Evolutionary conservation across 2,888 invertebrate genomes (phyloP).

Genomic region (Euplagia quadripunctaria): DNA sequence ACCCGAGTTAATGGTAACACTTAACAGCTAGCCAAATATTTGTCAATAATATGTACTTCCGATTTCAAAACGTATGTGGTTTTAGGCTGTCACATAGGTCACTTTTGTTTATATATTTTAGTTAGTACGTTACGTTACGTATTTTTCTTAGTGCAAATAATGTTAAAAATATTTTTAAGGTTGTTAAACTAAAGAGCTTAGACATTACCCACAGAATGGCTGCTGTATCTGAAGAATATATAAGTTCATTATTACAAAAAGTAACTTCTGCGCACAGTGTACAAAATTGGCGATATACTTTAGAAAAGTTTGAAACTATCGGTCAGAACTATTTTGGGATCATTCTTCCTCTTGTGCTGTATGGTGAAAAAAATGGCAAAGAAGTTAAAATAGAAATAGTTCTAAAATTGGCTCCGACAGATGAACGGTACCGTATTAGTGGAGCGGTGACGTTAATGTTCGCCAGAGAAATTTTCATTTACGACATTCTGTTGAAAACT

Average conservation of each 20-base stretch:
- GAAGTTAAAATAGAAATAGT: slow-evolving; percentile 60
- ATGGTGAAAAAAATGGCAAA: slow-evolving; percentile 50
- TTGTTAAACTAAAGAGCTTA: not conserved
- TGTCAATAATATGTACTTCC: not conserved
- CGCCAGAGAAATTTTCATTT: slow-evolving; percentile 74
- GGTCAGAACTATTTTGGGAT: slow-evolving; percentile 82
- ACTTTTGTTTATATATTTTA: not conserved
- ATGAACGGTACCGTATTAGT: slow-evolving; percentile 75
- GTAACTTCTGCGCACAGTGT: slow-evolving; percentile 45
- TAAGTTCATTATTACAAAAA: slow-evolving; percentile 50
- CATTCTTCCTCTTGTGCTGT: slow-evolving; percentile 69
- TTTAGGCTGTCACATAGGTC: not conserved
- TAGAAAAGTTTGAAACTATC: slow-evolving; percentile 64
- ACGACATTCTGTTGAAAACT: slow-evolving; percentile 63
- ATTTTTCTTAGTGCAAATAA: no score
- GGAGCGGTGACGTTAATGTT: slow-evolving; percentile 77
- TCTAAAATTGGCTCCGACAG: slow-evolving; percentile 78
- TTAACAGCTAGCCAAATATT: no score
- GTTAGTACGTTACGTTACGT: not conserved
- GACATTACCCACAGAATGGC: slow-evolving; percentile 44
- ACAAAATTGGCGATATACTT: slow-evolving; percentile 56
- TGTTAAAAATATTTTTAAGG: not conserved
- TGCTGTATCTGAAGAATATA: slow-evolving; percentile 50
- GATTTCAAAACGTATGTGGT: slow-evolving; percentile 2
- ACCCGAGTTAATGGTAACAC: no score